A percentile compares a stretch with the other conserved stretches of the same genome.
phyloP scores from a whole-genome alignment of 2,113 vertebrate species.

The Bucco capensis region DNA sequence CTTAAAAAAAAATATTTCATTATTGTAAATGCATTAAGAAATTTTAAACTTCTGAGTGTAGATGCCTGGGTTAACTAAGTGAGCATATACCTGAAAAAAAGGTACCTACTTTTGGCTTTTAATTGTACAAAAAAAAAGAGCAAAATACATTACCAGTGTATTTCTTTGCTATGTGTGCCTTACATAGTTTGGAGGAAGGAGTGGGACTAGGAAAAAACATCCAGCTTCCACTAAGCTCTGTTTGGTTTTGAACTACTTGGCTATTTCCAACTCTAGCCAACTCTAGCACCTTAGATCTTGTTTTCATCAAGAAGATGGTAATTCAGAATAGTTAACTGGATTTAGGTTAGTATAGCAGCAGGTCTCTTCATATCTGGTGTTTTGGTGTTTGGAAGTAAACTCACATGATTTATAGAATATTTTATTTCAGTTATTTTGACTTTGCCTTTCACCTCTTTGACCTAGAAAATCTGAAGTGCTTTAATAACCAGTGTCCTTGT shows the following conservation, averaged over 20 bases:
- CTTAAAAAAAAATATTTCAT: conserved; percentile 69
- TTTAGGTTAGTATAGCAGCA: background rate
- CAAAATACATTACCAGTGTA: background rate
- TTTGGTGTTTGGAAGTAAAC: background rate
- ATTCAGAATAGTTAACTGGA: background rate
- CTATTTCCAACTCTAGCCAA: background rate
- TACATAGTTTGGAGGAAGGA: background rate
- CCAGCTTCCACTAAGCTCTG: background rate
- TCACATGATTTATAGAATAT: conserved; percentile 1
- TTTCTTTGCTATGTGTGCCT: background rate
- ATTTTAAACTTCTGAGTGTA: background rate
- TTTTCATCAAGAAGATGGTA: background rate
- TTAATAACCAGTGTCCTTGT: conserved; percentile 17
- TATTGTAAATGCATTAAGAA: conserved; percentile 58
- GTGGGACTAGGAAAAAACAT: background rate
- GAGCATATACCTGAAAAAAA: background rate
- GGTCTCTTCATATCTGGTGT: background rate
- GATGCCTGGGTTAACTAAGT: background rate
- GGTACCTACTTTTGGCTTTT: background rate
- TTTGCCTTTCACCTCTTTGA: conserved; percentile 34
- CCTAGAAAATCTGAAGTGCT: conserved; percentile 24
- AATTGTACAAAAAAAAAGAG: background rate
- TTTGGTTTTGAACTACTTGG: conserved; percentile 5
- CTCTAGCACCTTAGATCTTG: background rate
- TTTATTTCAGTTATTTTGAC: conserved; percentile 40